A percentile compares a stretch with the other conserved stretches of the same genome.
These are phyloP conservation scores for Ariolimax columbianus DNA, from an alignment of 2,888 invertebrate species.

Conservation along the genomic window DNA sequence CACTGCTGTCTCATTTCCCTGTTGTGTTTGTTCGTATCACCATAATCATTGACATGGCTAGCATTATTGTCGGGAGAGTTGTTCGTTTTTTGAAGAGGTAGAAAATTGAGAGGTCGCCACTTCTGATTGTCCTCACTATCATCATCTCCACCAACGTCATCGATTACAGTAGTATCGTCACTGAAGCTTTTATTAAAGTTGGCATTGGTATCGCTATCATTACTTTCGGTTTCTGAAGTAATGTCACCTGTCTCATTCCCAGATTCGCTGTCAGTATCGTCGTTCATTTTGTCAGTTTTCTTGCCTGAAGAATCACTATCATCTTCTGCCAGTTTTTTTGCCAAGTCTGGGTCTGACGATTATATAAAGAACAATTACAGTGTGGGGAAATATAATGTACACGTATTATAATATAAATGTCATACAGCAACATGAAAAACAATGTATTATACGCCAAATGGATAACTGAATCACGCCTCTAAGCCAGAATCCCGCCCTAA, in stretches of 20 bases:
- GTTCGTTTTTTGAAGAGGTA: background rate
- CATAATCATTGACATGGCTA: background rate
- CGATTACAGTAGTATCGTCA: too few relatives aligned
- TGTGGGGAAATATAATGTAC: background rate
- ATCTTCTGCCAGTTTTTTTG: background rate
- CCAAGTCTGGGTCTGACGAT: background rate
- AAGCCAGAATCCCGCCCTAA: too few relatives aligned
- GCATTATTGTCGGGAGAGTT: background rate
- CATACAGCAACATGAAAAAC: too few relatives aligned
- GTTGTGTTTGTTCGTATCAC: background rate
- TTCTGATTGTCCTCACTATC: background rate
- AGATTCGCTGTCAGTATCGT: background rate
- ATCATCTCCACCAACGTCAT: background rate
- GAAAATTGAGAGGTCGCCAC: background rate
- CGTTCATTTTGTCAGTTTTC: background rate
- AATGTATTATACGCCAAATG: too few relatives aligned
- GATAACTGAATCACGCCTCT: too few relatives aligned
- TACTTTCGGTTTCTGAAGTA: background rate
- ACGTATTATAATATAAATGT: too few relatives aligned
- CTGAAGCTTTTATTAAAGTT: background rate
- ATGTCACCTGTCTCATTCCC: background rate
- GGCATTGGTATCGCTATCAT: background rate
- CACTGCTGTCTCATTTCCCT: background rate
- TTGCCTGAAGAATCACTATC: background rate
- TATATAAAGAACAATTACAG: background rate